Evolutionary conservation across 1,140 invertebrate genomes (phyloP).

Genomic region (Brachionus manjavacas): DNA sequence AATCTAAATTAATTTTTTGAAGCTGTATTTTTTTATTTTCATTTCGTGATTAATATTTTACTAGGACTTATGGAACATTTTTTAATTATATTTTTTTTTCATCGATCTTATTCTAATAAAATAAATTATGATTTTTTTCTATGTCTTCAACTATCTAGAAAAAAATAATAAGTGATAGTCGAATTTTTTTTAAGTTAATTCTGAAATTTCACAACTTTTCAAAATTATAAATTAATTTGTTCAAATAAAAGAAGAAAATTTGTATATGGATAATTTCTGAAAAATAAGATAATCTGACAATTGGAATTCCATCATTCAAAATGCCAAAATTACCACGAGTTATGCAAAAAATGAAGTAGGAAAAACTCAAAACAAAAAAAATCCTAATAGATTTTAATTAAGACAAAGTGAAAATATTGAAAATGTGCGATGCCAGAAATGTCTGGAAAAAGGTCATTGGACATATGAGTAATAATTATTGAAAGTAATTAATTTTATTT

Average conservation of each 20-base stretch:
- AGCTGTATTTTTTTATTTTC: no score
- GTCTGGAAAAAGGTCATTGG: constrained; percentile 82
- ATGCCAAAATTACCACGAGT: constrained; percentile 15
- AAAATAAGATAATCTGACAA: background rate
- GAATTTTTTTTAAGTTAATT: background rate
- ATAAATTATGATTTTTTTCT: no score
- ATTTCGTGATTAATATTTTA: no score
- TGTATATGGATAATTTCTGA: background rate
- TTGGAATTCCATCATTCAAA: background rate
- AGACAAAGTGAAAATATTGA: constrained; percentile 46
- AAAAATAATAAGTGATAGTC: background rate
- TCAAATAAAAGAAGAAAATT: background rate
- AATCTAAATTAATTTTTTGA: no score
- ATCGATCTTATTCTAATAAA: no score
- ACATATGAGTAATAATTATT: constrained; percentile 66
- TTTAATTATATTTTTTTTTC: background rate
- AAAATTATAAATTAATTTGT: background rate
- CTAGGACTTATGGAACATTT: background rate
- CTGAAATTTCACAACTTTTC: background rate
- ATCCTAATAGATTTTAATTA: background rate
- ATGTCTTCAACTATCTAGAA: background rate
- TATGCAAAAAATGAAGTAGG: constrained; percentile 24
- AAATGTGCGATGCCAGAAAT: constrained; percentile 77
- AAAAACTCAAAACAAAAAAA: background rate
- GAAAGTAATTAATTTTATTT: background rate